A percentile compares a stretch with the other conserved stretches of the same genome.
Evolutionary conservation across 2,797 vertebrate genomes (phyloP).

Genomic region (Girardinus metallicus): DNA sequence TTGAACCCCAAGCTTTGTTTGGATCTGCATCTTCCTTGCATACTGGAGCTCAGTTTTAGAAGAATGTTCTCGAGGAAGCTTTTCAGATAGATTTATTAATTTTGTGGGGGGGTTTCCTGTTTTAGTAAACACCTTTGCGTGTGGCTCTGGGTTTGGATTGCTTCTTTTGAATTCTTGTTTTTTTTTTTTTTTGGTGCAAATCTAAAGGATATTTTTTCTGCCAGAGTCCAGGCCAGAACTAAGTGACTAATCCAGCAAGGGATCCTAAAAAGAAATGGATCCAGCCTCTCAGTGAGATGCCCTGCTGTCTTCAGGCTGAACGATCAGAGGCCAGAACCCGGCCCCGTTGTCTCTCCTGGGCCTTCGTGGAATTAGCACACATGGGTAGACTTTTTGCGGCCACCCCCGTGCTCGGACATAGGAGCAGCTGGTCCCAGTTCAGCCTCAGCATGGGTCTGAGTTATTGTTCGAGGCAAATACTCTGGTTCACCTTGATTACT

Average conservation of each 20-base stretch:
- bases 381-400: conserved; percentile 71
- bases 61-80: conserved; percentile 54
- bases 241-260: conserved; percentile 20
- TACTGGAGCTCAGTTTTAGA: conserved; percentile 61
- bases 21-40: conserved; percentile 52
- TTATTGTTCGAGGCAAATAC: conserved; percentile 77
- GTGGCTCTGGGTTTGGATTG: conserved; percentile 44
- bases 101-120: conserved; percentile 6
- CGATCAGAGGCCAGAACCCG: conserved; percentile 65
- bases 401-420: conserved; percentile 66
- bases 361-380: conserved; percentile 73
- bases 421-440: conserved; percentile 70
- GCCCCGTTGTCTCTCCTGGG: conserved; percentile 63
- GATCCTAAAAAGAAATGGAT: conserved; percentile 70
- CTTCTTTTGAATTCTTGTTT: conserved; percentile 13
- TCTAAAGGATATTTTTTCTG: conserved; percentile 44
- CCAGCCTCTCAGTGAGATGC: conserved; percentile 77
- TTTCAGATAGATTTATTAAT: conserved; percentile 31
- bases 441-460: conserved; percentile 75
- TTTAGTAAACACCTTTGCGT: conserved; percentile 40
- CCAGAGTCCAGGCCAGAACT: conserved; percentile 28
- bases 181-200: conserved; percentile 20
- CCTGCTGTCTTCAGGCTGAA: conserved; percentile 71
- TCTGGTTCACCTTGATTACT: conserved; percentile 81
- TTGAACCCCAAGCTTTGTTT: conserved; percentile 56